Percentiles rank a stretch among this genome's conserved stretches.
Conservation (phyloP, 1,140 invertebrate genomes). For the Neodiprion fabricii region DNA sequence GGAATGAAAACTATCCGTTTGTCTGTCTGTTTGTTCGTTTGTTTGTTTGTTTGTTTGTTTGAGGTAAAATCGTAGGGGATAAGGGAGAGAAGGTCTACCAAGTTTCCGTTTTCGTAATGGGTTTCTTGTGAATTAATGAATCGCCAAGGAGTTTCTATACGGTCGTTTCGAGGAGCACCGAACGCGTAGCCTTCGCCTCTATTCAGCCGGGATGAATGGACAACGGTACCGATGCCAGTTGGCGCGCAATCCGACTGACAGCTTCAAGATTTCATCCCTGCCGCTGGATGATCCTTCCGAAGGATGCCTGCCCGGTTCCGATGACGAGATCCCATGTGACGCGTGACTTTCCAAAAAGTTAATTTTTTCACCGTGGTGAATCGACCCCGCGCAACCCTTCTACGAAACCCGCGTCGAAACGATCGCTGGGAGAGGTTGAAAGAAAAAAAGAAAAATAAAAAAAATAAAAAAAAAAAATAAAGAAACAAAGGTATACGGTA, state of each 20-base stretch:
- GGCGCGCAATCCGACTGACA: constrained; percentile 12
- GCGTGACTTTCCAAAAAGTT: constrained; percentile 2
- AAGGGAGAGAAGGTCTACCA: background rate
- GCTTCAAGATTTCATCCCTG: constrained; percentile 5
- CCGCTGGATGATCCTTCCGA: background rate
- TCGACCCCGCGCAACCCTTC: background rate
- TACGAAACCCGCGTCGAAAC: background rate
- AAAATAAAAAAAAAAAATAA: too few relatives aligned
- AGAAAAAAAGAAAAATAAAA: background rate
- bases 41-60: too few relatives aligned
- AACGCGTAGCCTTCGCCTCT: background rate
- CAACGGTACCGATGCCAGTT: constrained; percentile 16
- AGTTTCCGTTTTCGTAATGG: background rate
- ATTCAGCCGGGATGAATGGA: constrained; percentile 11
- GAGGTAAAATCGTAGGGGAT: too few relatives aligned
- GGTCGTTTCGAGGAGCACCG: background rate
- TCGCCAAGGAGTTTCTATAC: background rate
- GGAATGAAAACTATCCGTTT: too few relatives aligned
- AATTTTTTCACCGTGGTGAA: constrained; percentile 1
- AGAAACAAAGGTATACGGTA: too few relatives aligned
- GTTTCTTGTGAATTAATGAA: background rate
- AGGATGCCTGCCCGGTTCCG: too few relatives aligned
- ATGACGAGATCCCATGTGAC: background rate
- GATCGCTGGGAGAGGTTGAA: background rate
- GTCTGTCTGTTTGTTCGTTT: too few relatives aligned